Evolutionary conservation across 2,113 vertebrate genomes (phyloP), one percentile per base, ranked within the genome.

Genomic region (Triplophysa tibetana): DNA sequence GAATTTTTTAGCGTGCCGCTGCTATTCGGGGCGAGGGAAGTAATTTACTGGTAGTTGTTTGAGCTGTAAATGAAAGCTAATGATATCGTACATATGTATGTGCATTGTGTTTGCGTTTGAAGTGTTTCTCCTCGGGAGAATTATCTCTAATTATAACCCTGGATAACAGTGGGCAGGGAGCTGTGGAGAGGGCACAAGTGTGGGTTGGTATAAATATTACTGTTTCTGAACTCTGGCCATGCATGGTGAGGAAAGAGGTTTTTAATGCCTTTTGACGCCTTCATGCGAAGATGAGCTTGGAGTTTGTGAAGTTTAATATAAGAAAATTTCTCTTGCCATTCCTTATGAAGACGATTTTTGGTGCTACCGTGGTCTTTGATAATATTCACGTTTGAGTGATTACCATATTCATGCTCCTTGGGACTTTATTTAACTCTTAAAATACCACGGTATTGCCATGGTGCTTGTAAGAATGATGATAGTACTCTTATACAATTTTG

Each of bases 61-160:
- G 70, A 79, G 61, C 67, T 75, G 65, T 85, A 79, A 82, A 79
- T 68, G 67, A 75, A 82, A 65, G 66, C 50, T 84, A 84, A 84
- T 67, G 80, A 84, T 74, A 70, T 68, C 54, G 33, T 84, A 79
- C 78, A 80, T 85, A 68, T 80, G 66, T 66, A 79, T 67, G 77
- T 61, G 68, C 65, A 73, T 75, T 79, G 75, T 66, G 70, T 48
- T 66, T 80, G 69, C 24, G 33, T 69, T 85, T 84, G 72, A 80
- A 68, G 70, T 79, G 80, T 83, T 62, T 52, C 72, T 78, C 56
- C 82, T 77, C 64, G 11, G 70, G 79, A 81, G 76, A 79, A 52
- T 61, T 52, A 67, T 73, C 69, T 81, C 45, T 78, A 82, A 78
- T 75, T 83, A 60, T 41, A 78, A 75, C 58, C 60, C 62, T 67